phyloP scores from a whole-genome alignment of 64 coral and sea anemone species.

The Montipora cactus region DNA sequence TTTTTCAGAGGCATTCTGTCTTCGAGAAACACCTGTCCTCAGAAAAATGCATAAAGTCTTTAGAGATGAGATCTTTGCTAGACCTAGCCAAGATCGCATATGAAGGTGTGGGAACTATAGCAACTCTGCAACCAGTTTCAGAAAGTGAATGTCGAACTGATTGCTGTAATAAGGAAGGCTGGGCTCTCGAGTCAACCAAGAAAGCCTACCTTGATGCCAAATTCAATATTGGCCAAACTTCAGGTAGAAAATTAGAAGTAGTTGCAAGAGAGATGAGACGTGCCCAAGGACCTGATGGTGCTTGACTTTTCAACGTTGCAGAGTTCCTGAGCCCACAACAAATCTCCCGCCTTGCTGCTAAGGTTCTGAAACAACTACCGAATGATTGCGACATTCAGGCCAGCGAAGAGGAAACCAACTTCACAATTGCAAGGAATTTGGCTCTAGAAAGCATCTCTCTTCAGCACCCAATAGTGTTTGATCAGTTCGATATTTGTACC shows the following conservation, averaged over 20 bases:
- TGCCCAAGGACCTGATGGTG: conserved; percentile 30
- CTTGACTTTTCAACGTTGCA: conserved; percentile 19
- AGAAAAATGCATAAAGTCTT: conserved; percentile 24
- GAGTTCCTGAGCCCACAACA: conserved; percentile 43
- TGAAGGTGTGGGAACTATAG: conserved; percentile 45
- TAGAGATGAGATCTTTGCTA: conserved; percentile 53
- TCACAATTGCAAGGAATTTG: background rate
- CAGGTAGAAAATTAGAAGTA: conserved; percentile 49
- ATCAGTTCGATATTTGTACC: conserved; percentile 44
- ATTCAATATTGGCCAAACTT: conserved; percentile 40
- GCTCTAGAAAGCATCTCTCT: conserved; percentile 11
- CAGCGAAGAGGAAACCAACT: conserved; percentile 36
- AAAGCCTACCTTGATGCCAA: conserved; percentile 54
- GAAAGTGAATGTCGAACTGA: background rate
- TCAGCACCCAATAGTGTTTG: conserved; percentile 38
- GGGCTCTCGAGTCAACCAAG: conserved; percentile 39
- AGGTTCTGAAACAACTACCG: background rate
- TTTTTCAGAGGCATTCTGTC: conserved; percentile 10
- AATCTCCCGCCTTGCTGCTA: conserved; percentile 45
- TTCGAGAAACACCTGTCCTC: conserved; percentile 18
- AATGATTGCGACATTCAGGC: background rate
- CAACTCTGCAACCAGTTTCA: conserved; percentile 29
- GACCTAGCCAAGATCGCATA: conserved; percentile 50
- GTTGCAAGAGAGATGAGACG: conserved; percentile 60
- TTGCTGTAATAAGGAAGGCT: conserved; percentile 1